These are phyloP conservation scores for Orthosia cruda DNA, from an alignment of 2,888 invertebrate genomes.

Conservation along the genomic window DNA sequence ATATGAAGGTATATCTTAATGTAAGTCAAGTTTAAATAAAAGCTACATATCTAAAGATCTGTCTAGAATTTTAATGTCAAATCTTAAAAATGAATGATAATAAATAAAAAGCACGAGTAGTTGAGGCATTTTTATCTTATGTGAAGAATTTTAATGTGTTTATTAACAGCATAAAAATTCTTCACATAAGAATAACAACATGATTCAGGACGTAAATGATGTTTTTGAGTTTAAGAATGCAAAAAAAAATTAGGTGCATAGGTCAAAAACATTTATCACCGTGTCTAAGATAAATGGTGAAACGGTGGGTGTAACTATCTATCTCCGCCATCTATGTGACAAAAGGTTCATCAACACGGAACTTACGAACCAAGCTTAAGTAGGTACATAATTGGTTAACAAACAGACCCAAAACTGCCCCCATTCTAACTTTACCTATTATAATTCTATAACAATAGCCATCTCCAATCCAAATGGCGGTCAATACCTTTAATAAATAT, in stretches of 20 bases:
- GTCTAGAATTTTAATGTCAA: conserved; percentile 32
- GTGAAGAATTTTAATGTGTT: conserved; percentile 6
- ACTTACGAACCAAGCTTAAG: conserved; percentile 56
- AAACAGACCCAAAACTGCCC: conserved; percentile 63
- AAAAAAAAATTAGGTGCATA: background rate
- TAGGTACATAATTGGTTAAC: conserved; percentile 65
- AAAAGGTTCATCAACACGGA: conserved; percentile 39
- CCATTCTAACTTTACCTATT: conserved; percentile 72
- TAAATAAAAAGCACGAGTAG: conserved; percentile 3
- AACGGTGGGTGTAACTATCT: background rate
- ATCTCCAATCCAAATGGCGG: conserved; percentile 70
- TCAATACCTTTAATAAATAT: conserved; percentile 76
- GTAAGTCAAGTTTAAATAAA: conserved; percentile 18
- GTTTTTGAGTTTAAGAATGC: background rate
- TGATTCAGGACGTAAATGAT: background rate
- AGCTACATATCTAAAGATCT: conserved; percentile 12
- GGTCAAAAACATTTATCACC: background rate
- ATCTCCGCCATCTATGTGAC: conserved; percentile 10
- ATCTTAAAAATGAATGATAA: conserved; percentile 14
- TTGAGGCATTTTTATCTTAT: conserved; percentile 12
- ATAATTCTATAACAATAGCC: conserved; percentile 74
- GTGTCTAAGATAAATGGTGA: background rate
- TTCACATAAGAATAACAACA: too few species aligned
- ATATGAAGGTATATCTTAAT: background rate
- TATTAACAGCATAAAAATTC: too few species aligned